Evolutionary conservation across 2,888 invertebrate species (phyloP), one percentile per base, ranked within the genome.

Genomic region (Drosophila acutilabella): DNA sequence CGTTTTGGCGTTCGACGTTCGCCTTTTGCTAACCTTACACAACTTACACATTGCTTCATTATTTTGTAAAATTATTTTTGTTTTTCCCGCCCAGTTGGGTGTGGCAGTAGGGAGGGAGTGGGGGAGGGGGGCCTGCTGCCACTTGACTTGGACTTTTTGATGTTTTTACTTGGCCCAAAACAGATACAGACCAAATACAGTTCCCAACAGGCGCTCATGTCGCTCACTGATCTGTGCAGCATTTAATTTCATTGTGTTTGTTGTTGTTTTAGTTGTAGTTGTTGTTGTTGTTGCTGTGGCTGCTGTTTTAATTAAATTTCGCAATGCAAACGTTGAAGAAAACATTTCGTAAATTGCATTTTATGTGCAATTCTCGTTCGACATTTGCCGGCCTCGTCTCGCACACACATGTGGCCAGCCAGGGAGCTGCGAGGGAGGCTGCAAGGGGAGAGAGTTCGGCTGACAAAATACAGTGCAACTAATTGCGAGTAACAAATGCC

Each of bases 271-370:
- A 57, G 61, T 48, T 71, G 70, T 56, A 59, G 59, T 26, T 56
- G 65, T 18, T 75, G 70, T 53, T 72, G 75, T 71, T 80, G 62
- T 44, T 72, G 80, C 48, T 62, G 74, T 41, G 53, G 74, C 54
- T 79, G 75, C 74, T 79, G 79, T 82, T 83, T 77, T 80, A 84
- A 79, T 84, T 81, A 78, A 81, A 84, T 84, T 85, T 88, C 78
- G 84, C 84, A 88, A 78, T 76, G 81, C 81, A 76, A 86, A 83
- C 81, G 89, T 80, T 86, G 84, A 83, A 80, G 86, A 88, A 88
- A 88, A 88, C 89, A 84, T 84, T 83, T 83, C 83, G 84, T 86
- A 88, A 84, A 85, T 85, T 85, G 84, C 89, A 85, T 88, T 85
- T 87, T 62, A 74, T 83, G 81, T 86, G 87, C 87, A 79, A 87